Evolutionary conservation across 2,888 invertebrate species (phyloP).

Genomic region (Lypha dubia): DNA sequence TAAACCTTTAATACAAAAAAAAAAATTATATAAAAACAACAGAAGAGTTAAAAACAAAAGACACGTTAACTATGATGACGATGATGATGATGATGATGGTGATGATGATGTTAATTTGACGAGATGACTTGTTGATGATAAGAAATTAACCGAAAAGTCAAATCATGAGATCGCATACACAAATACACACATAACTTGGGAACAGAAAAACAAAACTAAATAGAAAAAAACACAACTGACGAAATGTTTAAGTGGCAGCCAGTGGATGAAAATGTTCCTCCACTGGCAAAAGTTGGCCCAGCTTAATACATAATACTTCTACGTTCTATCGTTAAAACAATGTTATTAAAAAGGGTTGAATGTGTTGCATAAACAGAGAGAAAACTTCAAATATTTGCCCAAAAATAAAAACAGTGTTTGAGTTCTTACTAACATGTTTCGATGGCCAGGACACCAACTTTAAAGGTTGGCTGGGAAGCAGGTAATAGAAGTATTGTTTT

Average conservation of each 20-base stretch:
- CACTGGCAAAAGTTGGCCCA: conserved; percentile 33
- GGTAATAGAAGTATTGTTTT: conserved; percentile 9
- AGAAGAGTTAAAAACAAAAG: conserved; percentile 45
- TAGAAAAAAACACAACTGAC: conserved; percentile 46
- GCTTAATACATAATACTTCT: conserved; percentile 34
- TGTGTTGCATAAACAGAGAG: background rate
- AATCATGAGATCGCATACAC: conserved; percentile 71
- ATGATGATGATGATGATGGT: conserved; percentile 21
- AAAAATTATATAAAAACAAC: conserved; percentile 30
- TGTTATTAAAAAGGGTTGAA: conserved; percentile 52
- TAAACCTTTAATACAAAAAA: conserved; percentile 49
- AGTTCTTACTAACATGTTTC: conserved; percentile 17
- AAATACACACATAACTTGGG: too few relatives aligned
- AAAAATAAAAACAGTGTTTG: conserved; percentile 31
- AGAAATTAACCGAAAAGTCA: conserved; percentile 76
- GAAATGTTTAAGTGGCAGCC: conserved; percentile 31
- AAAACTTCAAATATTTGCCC: conserved; percentile 20
- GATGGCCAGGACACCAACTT: conserved; percentile 26
- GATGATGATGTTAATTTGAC: conserved; percentile 74
- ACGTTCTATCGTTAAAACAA: conserved; percentile 45
- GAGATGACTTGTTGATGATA: conserved; percentile 76
- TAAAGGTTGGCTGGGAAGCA: conserved; percentile 44
- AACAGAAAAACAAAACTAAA: conserved; percentile 31
- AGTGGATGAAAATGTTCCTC: conserved; percentile 30
- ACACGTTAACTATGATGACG: conserved; percentile 55